phyloP scores from a whole-genome alignment of 2,888 invertebrate genomes.

The Erebia palarica region DNA sequence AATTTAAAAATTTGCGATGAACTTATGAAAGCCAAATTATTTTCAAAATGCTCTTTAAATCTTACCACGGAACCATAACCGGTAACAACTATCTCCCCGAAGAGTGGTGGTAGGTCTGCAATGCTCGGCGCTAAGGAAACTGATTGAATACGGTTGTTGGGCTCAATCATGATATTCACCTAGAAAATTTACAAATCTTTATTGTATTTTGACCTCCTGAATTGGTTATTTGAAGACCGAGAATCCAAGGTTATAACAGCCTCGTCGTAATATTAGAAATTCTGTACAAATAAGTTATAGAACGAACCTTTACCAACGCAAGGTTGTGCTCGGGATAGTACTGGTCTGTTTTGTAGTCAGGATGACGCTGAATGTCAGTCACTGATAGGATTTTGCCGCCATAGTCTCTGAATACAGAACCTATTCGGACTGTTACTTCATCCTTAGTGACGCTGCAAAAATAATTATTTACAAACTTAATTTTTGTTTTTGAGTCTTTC shows the following conservation, averaged over 20 bases:
- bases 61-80: conserved; percentile 75
- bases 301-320: conserved; percentile 67
- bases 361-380: conserved; percentile 64
- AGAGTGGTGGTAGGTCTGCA: conserved; percentile 56
- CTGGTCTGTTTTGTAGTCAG: conserved; percentile 67
- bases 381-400: conserved; percentile 67
- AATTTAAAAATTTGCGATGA: not conserved
- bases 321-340: conserved; percentile 77
- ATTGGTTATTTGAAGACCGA: no score
- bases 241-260: no score
- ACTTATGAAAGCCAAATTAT: conserved; percentile 24
- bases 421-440: conserved; percentile 68
- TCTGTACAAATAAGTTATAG: not conserved
- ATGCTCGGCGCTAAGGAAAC: conserved; percentile 57
- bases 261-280: no score
- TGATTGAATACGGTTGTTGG: conserved; percentile 55
- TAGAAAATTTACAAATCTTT: conserved; percentile 42
- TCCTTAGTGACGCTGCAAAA: conserved; percentile 61
- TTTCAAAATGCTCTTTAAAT: not conserved
- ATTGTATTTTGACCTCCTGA: not conserved
- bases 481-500: not conserved
- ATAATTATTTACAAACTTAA: conserved; percentile 5
- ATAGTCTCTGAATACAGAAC: conserved; percentile 73
- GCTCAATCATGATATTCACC: conserved; percentile 61
- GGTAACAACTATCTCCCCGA: conserved; percentile 71